Evolutionary conservation across 2,888 invertebrate genomes (phyloP).

Genomic region (Xiphydria camelus): DNA sequence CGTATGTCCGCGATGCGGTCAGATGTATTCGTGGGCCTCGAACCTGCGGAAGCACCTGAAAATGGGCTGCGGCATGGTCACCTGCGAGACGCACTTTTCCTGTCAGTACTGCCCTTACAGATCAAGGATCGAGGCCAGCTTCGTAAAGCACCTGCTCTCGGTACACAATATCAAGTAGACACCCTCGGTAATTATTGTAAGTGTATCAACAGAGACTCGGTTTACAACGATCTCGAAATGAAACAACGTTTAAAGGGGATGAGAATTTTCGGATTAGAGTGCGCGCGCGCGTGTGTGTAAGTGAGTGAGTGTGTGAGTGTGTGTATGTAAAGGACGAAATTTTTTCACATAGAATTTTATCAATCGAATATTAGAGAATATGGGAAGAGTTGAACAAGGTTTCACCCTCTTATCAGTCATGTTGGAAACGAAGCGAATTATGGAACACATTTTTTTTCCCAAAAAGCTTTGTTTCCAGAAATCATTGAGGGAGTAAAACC

Average conservation of each 20-base stretch:
- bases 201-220: too few species aligned
- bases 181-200: too few species aligned
- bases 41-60: conserved; percentile 55
- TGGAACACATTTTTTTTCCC: too few species aligned
- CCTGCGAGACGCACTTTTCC: conserved; percentile 57
- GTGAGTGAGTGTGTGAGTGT: conserved; percentile 18
- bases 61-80: conserved; percentile 56
- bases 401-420: too few species aligned
- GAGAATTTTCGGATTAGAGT: conserved; percentile 12
- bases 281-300: conserved; percentile 12
- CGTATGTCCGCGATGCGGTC: conserved; percentile 55
- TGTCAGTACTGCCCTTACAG: conserved; percentile 58
- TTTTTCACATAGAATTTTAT: too few species aligned
- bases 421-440: too few species aligned
- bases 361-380: too few species aligned
- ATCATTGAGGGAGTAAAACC: too few species aligned
- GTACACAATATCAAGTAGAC: conserved; percentile 55
- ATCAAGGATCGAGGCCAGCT: conserved; percentile 56
- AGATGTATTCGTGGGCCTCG: conserved; percentile 57
- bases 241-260: conserved; percentile 15
- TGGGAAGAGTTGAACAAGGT: too few species aligned
- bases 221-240: too few species aligned
- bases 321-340: conserved; percentile 12
- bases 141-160: conserved; percentile 53
- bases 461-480: too few species aligned